Conservation (phyloP, 2,113 vertebrate genomes). For the Rafetus swinhoei region DNA sequence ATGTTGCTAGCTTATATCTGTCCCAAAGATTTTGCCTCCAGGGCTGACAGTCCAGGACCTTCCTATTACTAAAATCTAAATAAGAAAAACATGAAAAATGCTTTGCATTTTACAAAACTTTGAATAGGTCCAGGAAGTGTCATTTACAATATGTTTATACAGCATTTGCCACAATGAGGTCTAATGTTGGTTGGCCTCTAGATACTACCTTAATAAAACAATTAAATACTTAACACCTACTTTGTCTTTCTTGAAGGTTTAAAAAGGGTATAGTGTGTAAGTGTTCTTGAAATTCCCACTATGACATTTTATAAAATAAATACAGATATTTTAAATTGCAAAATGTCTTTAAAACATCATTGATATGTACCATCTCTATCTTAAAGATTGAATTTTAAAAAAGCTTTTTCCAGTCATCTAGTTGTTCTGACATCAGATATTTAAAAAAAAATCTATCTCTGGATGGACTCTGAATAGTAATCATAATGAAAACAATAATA, state of each 20-base stretch:
- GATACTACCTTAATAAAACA: background rate
- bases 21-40: background rate
- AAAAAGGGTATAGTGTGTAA: background rate
- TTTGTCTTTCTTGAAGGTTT: conserved; percentile 2
- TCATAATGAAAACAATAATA: no score
- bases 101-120: background rate
- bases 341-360: conserved; percentile 11
- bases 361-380: background rate
- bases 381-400: background rate
- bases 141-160: background rate
- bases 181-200: background rate
- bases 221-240: conserved; percentile 29
- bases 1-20: background rate
- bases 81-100: background rate
- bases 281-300: background rate
- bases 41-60: background rate
- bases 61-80: background rate
- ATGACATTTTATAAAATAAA: background rate
- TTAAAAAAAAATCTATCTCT: conserved; percentile 47
- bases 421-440: background rate
- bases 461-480: conserved; percentile 50
- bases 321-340: background rate
- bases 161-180: background rate
- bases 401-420: conserved; percentile 17
- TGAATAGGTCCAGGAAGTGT: background rate